A percentile compares a stretch with the other conserved stretches of the same genome.
These are phyloP conservation scores for Eupithecia abbreviata DNA, from an alignment of 2,888 invertebrate species.

Conservation along the genomic window DNA sequence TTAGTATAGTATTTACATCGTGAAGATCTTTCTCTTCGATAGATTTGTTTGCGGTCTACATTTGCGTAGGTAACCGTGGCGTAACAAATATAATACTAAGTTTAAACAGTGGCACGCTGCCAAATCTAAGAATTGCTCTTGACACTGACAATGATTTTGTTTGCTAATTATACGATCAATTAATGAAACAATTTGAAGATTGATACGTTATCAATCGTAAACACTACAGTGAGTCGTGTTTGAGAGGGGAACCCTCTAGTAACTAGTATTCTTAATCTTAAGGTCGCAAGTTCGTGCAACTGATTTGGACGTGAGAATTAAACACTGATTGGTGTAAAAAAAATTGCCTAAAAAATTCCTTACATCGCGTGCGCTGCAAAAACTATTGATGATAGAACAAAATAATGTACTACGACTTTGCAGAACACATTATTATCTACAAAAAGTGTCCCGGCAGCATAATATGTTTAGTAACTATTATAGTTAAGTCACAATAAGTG, in stretches of 20 bases:
- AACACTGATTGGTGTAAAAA: background rate
- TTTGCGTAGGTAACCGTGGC: background rate
- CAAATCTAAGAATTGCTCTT: constrained; percentile 1
- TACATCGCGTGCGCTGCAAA: too few relatives aligned
- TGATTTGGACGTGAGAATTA: background rate
- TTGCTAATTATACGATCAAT: background rate
- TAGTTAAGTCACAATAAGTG: too few relatives aligned
- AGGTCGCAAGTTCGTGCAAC: background rate
- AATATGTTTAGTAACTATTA: too few relatives aligned
- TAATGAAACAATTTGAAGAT: background rate
- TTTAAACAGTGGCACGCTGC: background rate
- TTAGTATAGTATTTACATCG: background rate
- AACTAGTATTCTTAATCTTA: background rate
- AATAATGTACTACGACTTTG: too few relatives aligned
- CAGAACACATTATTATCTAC: too few relatives aligned
- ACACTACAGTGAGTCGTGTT: background rate
- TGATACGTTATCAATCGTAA: background rate
- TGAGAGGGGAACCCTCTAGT: background rate
- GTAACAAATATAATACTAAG: constrained; percentile 2
- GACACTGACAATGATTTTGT: background rate
- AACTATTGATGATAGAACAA: too few relatives aligned
- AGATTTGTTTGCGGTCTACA: background rate
- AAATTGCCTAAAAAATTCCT: too few relatives aligned
- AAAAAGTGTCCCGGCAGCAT: too few relatives aligned
- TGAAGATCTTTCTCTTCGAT: background rate